phyloP scores from a whole-genome alignment of 2,888 invertebrate species.

The Agapetus fuscipes region DNA sequence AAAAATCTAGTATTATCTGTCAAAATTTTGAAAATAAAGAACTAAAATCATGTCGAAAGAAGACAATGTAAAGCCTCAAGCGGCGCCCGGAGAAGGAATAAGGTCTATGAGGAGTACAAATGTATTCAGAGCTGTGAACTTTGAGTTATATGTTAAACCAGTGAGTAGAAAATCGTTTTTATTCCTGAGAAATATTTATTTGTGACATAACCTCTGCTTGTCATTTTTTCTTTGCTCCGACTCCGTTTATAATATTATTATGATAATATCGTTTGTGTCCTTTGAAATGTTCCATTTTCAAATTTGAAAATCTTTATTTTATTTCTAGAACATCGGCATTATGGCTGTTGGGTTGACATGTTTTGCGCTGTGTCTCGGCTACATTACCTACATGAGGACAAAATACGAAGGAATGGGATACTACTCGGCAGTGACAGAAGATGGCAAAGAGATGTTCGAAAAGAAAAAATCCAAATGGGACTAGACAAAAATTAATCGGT shows the following conservation, averaged over 20 bases:
- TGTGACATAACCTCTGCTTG: not conserved
- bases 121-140: slow-evolving; percentile 75
- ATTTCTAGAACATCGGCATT: slow-evolving; percentile 70
- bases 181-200: slow-evolving; percentile 4
- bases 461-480: slow-evolving; percentile 76
- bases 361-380: slow-evolving; percentile 64
- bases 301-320: slow-evolving; percentile 12
- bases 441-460: slow-evolving; percentile 65
- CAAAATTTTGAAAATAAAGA: not conserved
- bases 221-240: not conserved
- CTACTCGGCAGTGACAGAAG: slow-evolving; percentile 68
- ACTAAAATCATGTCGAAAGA: not conserved
- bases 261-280: too few relatives aligned
- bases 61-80: slow-evolving; percentile 8
- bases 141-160: slow-evolving; percentile 81
- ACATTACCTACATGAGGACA: slow-evolving; percentile 76
- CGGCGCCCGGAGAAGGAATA: slow-evolving; percentile 63
- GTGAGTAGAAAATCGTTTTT: slow-evolving; percentile 51
- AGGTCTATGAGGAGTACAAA: slow-evolving; percentile 62
- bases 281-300: not conserved
- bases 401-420: slow-evolving; percentile 72
- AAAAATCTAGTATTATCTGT: too few relatives aligned
- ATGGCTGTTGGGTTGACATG: slow-evolving; percentile 76
- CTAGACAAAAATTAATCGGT: slow-evolving; percentile 22
- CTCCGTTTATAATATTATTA: slow-evolving; percentile 1